Conservation (phyloP, 2,797 vertebrate species). For the Acropternis orthonyx region DNA sequence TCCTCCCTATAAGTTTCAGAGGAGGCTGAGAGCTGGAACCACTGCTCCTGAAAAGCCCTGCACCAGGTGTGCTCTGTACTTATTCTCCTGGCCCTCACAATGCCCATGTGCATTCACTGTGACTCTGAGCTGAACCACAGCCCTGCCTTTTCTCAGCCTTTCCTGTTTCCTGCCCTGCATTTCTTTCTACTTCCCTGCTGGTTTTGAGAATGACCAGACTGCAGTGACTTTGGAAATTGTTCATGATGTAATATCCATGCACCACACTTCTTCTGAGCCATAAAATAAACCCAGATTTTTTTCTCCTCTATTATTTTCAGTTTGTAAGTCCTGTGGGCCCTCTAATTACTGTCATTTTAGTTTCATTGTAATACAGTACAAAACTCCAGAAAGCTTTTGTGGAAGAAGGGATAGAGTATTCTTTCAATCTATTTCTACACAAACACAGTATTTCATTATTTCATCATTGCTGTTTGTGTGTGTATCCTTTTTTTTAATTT, state of each 20-base stretch:
- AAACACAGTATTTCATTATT: background rate
- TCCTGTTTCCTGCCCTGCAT: background rate
- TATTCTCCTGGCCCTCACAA: background rate
- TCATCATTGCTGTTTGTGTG: background rate
- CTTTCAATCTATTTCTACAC: background rate
- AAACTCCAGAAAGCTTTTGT: background rate
- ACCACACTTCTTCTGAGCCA: background rate
- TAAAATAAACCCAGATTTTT: background rate
- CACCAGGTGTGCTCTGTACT: too few relatives aligned
- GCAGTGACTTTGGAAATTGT: background rate
- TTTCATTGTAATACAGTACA: background rate
- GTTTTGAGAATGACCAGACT: background rate
- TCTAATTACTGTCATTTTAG: background rate
- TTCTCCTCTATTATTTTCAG: background rate
- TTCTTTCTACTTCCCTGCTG: background rate
- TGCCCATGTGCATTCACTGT: accelerated
- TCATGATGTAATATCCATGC: background rate
- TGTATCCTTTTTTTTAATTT: background rate
- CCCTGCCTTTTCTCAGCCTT: background rate
- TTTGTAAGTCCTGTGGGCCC: background rate
- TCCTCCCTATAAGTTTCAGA: background rate
- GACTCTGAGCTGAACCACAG: background rate
- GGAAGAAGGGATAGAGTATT: background rate
- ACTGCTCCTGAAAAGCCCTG: background rate
- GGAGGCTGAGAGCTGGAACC: background rate